Percentiles rank a stretch among this genome's conserved stretches.
Evolutionary conservation across 2,113 vertebrate genomes (phyloP).

Genomic region (Stegostoma tigrinum): DNA sequence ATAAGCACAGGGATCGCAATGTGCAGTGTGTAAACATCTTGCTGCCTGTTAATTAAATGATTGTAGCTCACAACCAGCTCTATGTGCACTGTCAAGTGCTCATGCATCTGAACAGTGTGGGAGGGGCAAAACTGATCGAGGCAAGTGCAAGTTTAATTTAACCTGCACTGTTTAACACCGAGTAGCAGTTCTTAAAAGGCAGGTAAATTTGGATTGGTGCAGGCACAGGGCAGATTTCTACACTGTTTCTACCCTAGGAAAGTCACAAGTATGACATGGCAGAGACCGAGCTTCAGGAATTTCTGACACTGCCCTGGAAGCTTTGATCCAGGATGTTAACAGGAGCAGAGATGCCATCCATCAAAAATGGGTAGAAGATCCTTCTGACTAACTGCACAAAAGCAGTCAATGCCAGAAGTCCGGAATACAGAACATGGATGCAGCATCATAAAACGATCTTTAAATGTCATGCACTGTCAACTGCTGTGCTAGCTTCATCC

Average conservation of each 20-base stretch:
- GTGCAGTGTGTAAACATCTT: neutral
- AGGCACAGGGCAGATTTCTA: neutral
- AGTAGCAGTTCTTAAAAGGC: neutral
- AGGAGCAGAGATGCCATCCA: neutral
- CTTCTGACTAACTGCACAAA: neutral
- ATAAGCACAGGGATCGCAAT: neutral
- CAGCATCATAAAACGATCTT: neutral
- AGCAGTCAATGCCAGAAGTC: neutral
- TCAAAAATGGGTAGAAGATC: neutral
- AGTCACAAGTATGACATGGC: neutral
- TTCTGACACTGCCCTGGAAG: neutral
- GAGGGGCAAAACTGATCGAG: too few relatives aligned
- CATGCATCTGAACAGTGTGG: neutral
- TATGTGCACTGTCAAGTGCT: neutral
- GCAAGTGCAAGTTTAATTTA: neutral
- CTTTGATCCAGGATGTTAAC: too few relatives aligned
- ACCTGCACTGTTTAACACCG: neutral
- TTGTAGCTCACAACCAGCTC: neutral
- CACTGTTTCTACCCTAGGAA: neutral
- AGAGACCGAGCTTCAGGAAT: neutral
- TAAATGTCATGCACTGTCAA: neutral
- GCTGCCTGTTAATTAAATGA: neutral
- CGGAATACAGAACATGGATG: neutral
- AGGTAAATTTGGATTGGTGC: neutral
- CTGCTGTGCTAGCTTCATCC: neutral